These are phyloP conservation scores for Teinopalpus imperialis DNA, from an alignment of 2,888 invertebrate species.

Conservation along the genomic window DNA sequence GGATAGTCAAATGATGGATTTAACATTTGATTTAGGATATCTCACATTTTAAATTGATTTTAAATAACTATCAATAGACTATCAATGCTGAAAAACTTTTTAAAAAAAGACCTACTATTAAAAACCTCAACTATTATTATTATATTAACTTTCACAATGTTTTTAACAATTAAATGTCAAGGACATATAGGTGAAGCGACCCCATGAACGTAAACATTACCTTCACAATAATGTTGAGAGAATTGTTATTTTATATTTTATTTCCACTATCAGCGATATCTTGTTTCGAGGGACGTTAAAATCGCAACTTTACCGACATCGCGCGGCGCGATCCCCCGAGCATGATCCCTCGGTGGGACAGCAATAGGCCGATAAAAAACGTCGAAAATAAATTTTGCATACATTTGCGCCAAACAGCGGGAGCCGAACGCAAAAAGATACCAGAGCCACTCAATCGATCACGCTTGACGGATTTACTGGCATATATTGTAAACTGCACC, in stretches of 20 bases:
- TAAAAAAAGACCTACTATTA: too few relatives aligned
- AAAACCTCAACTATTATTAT: too few relatives aligned
- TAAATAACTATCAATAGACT: too few relatives aligned
- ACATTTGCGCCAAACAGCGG: conserved; percentile 27
- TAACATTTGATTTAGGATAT: not conserved
- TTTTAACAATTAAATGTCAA: too few relatives aligned
- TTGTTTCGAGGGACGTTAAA: conserved; percentile 19
- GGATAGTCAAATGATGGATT: conserved; percentile 7
- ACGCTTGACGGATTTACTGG: conserved; percentile 34
- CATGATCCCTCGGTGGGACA: conserved; percentile 21
- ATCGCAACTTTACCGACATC: conserved; percentile 22
- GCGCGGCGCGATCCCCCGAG: conserved; percentile 16
- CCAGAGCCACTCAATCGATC: conserved; percentile 37
- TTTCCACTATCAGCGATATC: conserved; percentile 24
- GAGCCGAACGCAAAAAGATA: conserved; percentile 24
- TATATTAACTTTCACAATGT: too few relatives aligned
- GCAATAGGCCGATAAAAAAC: conserved; percentile 26
- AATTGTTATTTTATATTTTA: conserved; percentile 19
- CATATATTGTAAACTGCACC: conserved; percentile 14
- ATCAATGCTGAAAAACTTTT: too few relatives aligned
- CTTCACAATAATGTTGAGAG: too few relatives aligned
- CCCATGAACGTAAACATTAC: too few relatives aligned
- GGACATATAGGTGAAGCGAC: too few relatives aligned
- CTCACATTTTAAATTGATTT: too few relatives aligned
- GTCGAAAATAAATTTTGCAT: conserved; percentile 24